Percentiles rank a stretch among this genome's conserved stretches.
These are phyloP conservation scores for Brachyopa scutellaris DNA, from an alignment of 2,888 invertebrate species.

Conservation along the genomic window DNA sequence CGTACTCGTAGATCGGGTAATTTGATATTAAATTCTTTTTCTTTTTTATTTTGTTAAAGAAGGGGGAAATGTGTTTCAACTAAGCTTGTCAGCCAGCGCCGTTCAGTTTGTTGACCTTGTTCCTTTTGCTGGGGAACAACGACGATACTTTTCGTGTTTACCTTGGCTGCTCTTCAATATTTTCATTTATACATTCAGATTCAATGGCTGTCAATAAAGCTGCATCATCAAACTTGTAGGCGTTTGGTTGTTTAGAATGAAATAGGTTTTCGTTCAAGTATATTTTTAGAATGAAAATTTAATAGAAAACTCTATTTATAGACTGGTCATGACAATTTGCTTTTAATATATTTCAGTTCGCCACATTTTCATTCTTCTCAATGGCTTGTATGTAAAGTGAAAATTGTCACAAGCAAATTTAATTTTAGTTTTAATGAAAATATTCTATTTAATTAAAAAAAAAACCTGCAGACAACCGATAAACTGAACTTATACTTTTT, in stretches of 20 bases:
- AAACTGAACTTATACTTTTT: too few species aligned
- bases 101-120: slow-evolving; percentile 22
- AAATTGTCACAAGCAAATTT: too few species aligned
- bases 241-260: slow-evolving; percentile 22
- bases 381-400: slow-evolving; percentile 19
- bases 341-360: background rate
- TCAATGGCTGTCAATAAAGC: slow-evolving; percentile 28
- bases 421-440: too few species aligned
- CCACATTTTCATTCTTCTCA: slow-evolving; percentile 1
- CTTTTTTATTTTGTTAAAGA: background rate
- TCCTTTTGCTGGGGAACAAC: background rate
- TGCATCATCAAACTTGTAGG: slow-evolving; percentile 7
- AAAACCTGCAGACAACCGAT: slow-evolving; percentile 10
- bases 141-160: slow-evolving; percentile 3
- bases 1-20: slow-evolving; percentile 36
- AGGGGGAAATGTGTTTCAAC: slow-evolving; percentile 9
- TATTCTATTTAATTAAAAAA: background rate
- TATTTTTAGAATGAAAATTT: background rate
- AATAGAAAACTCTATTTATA: background rate
- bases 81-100: background rate
- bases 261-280: background rate
- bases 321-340: background rate
- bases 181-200: slow-evolving; percentile 6
- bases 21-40: slow-evolving; percentile 14
- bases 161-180: slow-evolving; percentile 5